These are phyloP conservation scores for Monoplex corrugatus DNA, from an alignment of 2,888 invertebrate species.

Conservation along the genomic window DNA sequence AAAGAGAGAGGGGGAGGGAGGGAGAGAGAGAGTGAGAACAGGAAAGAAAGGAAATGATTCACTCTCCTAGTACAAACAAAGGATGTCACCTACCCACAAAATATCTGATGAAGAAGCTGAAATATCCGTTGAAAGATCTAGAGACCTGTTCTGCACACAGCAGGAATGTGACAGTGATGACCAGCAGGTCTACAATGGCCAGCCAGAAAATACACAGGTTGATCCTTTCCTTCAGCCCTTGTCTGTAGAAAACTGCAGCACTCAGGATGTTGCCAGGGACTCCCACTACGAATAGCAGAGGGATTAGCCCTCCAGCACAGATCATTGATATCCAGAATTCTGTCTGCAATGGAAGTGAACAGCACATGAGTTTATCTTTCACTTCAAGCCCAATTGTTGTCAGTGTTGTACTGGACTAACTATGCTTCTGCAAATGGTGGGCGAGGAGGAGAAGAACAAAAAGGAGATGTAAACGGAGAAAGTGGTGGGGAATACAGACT, in stretches of 20 bases:
- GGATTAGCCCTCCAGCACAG: not conserved
- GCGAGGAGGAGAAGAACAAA: too few species aligned
- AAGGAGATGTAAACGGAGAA: too few species aligned
- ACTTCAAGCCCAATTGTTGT: too few species aligned
- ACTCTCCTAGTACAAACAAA: too few species aligned
- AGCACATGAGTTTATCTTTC: not conserved
- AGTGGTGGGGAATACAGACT: too few species aligned
- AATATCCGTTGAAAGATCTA: not conserved
- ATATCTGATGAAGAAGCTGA: conserved; percentile 17
- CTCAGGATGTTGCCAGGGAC: conserved; percentile 40
- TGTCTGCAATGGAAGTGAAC: not conserved
- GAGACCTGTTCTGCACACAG: not conserved
- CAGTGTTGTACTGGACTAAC: too few species aligned
- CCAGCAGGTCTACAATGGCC: conserved; percentile 8
- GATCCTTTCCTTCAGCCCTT: conserved; percentile 35
- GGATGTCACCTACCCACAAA: not conserved
- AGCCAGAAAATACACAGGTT: conserved; percentile 40
- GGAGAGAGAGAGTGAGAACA: not conserved
- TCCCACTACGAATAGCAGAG: conserved; percentile 16
- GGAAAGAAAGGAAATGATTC: not conserved
- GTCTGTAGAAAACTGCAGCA: conserved; percentile 36
- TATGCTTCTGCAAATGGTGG: too few species aligned
- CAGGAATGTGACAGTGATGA: not conserved
- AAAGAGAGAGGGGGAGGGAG: not conserved
- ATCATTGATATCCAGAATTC: conserved; percentile 9